Evolutionary conservation across 2,888 invertebrate genomes (phyloP).

Genomic region (Polyommatus iphigenia): DNA sequence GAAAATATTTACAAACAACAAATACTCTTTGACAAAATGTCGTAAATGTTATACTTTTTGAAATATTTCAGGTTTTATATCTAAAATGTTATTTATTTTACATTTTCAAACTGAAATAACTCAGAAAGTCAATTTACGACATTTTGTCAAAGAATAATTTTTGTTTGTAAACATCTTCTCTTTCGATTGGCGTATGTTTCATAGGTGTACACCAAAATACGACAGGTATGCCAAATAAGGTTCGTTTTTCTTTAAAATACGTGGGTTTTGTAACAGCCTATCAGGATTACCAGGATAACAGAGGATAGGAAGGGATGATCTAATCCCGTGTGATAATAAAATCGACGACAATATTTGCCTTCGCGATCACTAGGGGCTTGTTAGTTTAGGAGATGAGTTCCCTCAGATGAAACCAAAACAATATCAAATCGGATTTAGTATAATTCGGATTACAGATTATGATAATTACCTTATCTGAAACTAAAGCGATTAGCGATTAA

Average conservation of each 20-base stretch:
- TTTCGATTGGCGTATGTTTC: no score
- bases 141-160: no score
- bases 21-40: no score
- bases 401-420: constrained; percentile 11
- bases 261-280: background rate
- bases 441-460: background rate
- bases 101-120: no score
- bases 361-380: background rate
- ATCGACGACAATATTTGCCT: constrained; percentile 8
- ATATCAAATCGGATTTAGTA: background rate
- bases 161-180: no score
- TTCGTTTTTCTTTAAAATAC: background rate
- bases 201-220: no score
- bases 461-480: background rate
- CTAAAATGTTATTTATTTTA: no score
- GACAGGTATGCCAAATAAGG: no score
- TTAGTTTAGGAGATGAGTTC: constrained; percentile 9
- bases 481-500: background rate
- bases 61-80: no score
- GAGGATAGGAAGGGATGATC: background rate
- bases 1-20: no score
- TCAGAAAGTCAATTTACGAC: no score
- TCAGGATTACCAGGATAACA: constrained; percentile 21
- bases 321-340: constrained; percentile 12
- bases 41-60: no score